These are phyloP conservation scores for Melanostoma mellinum DNA, from an alignment of 2,888 invertebrate species.

Conservation along the genomic window DNA sequence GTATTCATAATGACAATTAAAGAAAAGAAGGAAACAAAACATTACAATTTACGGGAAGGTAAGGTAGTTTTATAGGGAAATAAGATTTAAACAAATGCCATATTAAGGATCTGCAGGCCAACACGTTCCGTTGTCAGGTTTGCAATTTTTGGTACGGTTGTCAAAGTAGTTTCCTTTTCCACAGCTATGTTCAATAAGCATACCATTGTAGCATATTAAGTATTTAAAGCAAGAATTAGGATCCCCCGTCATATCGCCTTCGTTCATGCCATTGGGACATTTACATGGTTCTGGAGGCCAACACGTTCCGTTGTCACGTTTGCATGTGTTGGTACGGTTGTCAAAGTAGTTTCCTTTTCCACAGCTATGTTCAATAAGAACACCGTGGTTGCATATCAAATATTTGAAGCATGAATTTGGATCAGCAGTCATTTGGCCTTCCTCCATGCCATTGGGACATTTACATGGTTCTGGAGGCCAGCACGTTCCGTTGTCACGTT, in stretches of 20 bases:
- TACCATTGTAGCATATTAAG: constrained; percentile 43
- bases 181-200: constrained; percentile 35
- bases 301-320: too few species aligned
- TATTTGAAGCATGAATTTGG: too few species aligned
- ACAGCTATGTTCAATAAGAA: constrained; percentile 34
- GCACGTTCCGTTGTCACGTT: constrained; percentile 36
- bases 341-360: constrained; percentile 71
- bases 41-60: too few species aligned
- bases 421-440: neutral
- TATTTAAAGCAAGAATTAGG: constrained; percentile 30
- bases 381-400: too few species aligned
- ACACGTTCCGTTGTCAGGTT: constrained; percentile 36
- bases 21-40: too few species aligned
- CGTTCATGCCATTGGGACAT: constrained; percentile 41
- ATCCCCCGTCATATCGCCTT: constrained; percentile 45
- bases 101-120: constrained; percentile 28
- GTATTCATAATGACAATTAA: too few species aligned
- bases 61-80: too few species aligned
- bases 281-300: too few species aligned
- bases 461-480: constrained; percentile 32
- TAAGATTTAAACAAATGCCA: too few species aligned
- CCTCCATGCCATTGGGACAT: constrained; percentile 8
- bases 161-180: constrained; percentile 69
- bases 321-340: neutral
- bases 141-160: constrained; percentile 45